phyloP scores from a whole-genome alignment of 2,888 invertebrate species.

The Epinotia demarniana region DNA sequence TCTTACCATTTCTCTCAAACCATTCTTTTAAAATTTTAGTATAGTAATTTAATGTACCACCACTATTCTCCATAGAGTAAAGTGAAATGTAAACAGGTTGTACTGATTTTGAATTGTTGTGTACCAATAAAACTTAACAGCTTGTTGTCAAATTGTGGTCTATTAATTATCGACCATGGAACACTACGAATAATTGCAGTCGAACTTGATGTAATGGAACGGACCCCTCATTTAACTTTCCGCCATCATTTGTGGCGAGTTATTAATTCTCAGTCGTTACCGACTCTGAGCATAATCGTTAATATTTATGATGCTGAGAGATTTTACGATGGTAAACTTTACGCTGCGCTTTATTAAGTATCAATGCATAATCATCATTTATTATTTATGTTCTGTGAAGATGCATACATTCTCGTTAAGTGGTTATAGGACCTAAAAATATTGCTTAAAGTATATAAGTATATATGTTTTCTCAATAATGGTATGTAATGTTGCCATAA shows the following conservation, averaged over 20 bases:
- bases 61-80: neutral
- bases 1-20: too few species aligned
- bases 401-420: too few species aligned
- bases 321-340: constrained; percentile 15
- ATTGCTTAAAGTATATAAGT: too few species aligned
- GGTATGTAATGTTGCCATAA: too few species aligned
- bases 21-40: too few species aligned
- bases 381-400: neutral
- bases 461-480: too few species aligned
- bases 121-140: constrained; percentile 12
- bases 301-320: constrained; percentile 34
- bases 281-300: constrained; percentile 38
- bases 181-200: constrained; percentile 32
- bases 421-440: too few species aligned
- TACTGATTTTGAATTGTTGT: neutral
- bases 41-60: too few species aligned
- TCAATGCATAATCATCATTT: neutral
- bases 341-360: constrained; percentile 11
- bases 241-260: constrained; percentile 35
- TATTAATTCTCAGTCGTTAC: constrained; percentile 42
- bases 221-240: constrained; percentile 36
- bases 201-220: constrained; percentile 32
- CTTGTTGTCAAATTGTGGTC: constrained; percentile 13
- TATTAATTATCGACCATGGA: constrained; percentile 22
- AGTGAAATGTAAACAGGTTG: neutral